Evolutionary conservation across 2,113 vertebrate species (phyloP), one percentile per base, ranked within the genome.

Genomic region (Melanotaenia duboulayi): DNA sequence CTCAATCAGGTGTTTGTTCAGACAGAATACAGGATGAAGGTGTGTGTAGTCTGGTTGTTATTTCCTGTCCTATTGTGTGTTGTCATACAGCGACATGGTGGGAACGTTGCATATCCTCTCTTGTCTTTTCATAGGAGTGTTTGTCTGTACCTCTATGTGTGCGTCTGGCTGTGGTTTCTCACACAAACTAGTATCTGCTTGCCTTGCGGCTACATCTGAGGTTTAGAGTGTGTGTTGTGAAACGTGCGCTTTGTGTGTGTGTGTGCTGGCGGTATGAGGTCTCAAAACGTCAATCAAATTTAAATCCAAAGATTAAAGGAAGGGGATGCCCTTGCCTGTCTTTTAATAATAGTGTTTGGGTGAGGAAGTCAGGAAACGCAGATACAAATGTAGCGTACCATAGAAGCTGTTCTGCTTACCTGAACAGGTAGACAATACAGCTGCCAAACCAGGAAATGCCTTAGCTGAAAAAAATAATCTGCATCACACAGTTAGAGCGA

Each of bases 1-100:
- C 67, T 88, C 78, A 67, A 51, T 80, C 25, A 19, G 44, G 35
- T 75, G 76, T 88, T 90, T 89, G 83, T 78, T 70, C 72, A 88
- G 88, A 80, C 83, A 58, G 69, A 74, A 64, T 68, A 25, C 76
- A 76, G 85, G 78, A 78, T 69, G 85, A 87, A 90, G 91, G 87
- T 74, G 84, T 87, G 87, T 84, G 77, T 86, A 2, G 80, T 78
- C 71, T 79, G 66, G 32, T 40, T 75, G 78, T 76, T 75, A 80
- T 76, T 90, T 91, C 89, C 88, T 86, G 82, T 74, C 14, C 79
- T 22, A 76, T 90, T 90, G 85, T 91, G 73, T 82, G 85, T 67
- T 80, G 76, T 82, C 87, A 74, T 48, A 62, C 76, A 76, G 74
- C n/a, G 4, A 48, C 32, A 16, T 69, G 83, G 85, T 92, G 91